These are phyloP conservation scores for Eupsittula cactorum DNA, from an alignment of 2,113 vertebrate species.

Conservation along the genomic window DNA sequence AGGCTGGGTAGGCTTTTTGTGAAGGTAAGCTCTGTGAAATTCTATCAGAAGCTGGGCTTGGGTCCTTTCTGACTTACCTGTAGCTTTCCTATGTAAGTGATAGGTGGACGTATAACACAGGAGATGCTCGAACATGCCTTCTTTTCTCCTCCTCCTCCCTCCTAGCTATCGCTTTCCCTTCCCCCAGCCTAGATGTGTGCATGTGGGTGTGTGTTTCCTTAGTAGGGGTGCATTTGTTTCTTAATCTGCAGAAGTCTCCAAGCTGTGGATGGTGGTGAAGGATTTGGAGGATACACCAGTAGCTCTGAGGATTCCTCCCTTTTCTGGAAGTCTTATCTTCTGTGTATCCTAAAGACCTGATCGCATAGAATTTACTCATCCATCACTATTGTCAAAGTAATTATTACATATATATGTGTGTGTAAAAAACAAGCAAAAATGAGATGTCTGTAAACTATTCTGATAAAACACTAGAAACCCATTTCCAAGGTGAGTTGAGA, in stretches of 20 bases:
- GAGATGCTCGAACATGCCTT: not conserved
- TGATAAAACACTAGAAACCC: not conserved
- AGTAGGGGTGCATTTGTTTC: not conserved
- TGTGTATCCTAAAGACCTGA: not conserved
- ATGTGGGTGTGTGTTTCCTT: slow-evolving; percentile 21
- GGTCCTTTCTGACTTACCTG: not conserved
- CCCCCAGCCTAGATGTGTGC: slow-evolving; percentile 25
- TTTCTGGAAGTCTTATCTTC: not conserved
- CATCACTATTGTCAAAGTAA: not conserved
- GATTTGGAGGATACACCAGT: not conserved
- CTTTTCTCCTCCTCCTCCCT: not conserved
- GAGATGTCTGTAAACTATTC: not conserved
- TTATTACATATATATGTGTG: not conserved
- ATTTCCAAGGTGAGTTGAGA: not conserved
- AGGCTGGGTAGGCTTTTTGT: not conserved
- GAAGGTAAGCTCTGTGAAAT: slow-evolving; percentile 36
- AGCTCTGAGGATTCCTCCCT: not conserved
- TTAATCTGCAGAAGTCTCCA: slow-evolving; percentile 38
- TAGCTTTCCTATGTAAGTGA: not conserved
- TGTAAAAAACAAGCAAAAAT: not conserved
- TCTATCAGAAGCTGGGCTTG: not conserved
- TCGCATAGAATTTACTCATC: not conserved
- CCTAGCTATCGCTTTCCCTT: not conserved
- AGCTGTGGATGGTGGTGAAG: not conserved
- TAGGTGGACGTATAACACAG: not conserved